phyloP scores from a whole-genome alignment of 2,797 vertebrate species.

The Phrynocephalus forsythii region DNA sequence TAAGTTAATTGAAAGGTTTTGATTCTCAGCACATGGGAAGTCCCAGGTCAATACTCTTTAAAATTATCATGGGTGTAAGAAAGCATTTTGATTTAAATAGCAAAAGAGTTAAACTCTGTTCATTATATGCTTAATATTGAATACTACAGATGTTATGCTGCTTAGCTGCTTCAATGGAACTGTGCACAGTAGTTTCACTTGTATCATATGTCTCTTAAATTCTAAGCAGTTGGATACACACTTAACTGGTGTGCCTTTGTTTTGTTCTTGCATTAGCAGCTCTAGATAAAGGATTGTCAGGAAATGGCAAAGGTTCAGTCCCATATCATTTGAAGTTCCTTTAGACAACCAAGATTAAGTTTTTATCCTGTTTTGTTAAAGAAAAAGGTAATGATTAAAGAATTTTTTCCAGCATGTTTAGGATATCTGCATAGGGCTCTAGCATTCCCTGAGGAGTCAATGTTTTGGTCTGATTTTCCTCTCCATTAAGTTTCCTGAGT shows the following conservation, averaged over 20 bases:
- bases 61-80: slow-evolving; percentile 37
- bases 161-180: slow-evolving; percentile 7
- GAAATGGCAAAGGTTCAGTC: slow-evolving; percentile 39
- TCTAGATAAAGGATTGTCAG: not conserved
- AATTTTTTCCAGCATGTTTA: slow-evolving; percentile 15
- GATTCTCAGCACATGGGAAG: not conserved
- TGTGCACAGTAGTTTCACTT: not conserved
- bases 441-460: slow-evolving; percentile 13
- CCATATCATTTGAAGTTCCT: not conserved
- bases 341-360: slow-evolving; percentile 23
- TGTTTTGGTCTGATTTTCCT: slow-evolving; percentile 20
- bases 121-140: slow-evolving; percentile 1
- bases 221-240: not conserved
- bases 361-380: slow-evolving; percentile 57
- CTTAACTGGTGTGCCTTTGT: slow-evolving; percentile 35
- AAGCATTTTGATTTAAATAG: slow-evolving; percentile 17
- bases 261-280: slow-evolving; percentile 36
- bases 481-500: slow-evolving; percentile 3
- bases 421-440: not conserved
- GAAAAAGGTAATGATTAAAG: slow-evolving; percentile 28
- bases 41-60: slow-evolving; percentile 43
- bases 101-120: slow-evolving; percentile 11
- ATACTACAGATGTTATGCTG: not conserved
- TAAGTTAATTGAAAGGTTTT: slow-evolving; percentile 52
- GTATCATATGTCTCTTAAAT: slow-evolving; percentile 29